Conservation (phyloP, 2,113 vertebrate species). For the Hippocampus comes region DNA sequence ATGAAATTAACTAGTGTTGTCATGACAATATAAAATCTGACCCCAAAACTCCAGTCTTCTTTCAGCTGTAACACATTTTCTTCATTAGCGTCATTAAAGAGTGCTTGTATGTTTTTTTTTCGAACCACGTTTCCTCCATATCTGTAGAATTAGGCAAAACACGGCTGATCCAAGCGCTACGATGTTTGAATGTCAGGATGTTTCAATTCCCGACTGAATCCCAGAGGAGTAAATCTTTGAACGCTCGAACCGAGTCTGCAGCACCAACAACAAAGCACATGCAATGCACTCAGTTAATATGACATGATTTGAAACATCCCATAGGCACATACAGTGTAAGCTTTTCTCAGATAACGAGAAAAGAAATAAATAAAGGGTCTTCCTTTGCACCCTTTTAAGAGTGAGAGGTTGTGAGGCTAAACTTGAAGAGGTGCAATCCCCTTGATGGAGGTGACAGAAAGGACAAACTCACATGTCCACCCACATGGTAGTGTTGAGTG, state of each 20-base stretch:
- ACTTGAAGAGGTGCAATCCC: constrained; percentile 51
- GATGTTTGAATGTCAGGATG: neutral
- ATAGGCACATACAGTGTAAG: neutral
- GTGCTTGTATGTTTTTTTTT: no score
- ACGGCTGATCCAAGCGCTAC: no score
- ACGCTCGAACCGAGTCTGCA: neutral
- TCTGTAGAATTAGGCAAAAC: no score
- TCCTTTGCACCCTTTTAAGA: constrained; percentile 33
- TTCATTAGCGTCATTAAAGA: no score
- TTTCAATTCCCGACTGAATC: neutral
- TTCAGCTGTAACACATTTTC: no score
- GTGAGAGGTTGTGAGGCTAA: constrained; percentile 29
- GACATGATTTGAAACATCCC: neutral
- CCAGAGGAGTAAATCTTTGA: neutral
- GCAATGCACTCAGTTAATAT: neutral
- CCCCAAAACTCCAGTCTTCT: no score
- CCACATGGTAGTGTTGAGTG: constrained; percentile 18
- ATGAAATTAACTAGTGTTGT: no score
- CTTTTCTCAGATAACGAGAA: neutral
- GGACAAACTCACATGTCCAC: neutral
- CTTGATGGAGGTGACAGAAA: constrained; percentile 33
- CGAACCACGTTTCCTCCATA: no score
- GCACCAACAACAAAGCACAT: neutral
- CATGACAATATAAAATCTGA: no score
- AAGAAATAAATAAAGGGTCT: constrained; percentile 39